Evolutionary conservation across 2,797 vertebrate genomes (phyloP).

Genomic region (Falco novaeseelandiae): DNA sequence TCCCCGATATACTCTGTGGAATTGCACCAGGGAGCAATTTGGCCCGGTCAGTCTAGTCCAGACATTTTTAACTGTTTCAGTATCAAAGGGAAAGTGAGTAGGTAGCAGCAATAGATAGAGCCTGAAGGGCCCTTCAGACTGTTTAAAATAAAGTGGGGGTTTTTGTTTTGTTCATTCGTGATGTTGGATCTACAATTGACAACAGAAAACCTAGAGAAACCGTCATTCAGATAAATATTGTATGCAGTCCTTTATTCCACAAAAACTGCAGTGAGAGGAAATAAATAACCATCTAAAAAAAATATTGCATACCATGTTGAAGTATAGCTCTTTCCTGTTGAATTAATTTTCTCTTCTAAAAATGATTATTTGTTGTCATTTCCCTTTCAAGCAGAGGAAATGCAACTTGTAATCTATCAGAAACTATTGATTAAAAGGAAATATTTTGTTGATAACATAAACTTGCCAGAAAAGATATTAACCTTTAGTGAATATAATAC

Average conservation of each 20-base stretch:
- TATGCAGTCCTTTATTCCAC: not conserved
- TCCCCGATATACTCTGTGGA: not conserved
- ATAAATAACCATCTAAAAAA: not conserved
- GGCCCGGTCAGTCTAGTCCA: not conserved
- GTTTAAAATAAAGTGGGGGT: not conserved
- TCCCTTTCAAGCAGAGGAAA: not conserved
- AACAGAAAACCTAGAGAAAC: not conserved
- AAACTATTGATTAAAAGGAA: not conserved
- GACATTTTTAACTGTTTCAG: slow-evolving; percentile 20
- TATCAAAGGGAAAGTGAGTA: not conserved
- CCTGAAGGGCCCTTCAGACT: not conserved
- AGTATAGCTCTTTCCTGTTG: not conserved
- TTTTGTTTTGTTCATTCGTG: not conserved
- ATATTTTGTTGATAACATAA: not conserved
- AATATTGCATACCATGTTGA: not conserved
- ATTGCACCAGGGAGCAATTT: slow-evolving; percentile 14
- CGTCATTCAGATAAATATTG: not conserved
- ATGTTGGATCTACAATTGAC: not conserved
- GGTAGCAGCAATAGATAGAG: not conserved
- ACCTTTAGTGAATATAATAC: not conserved
- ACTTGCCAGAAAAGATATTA: not conserved
- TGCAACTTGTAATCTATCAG: not conserved
- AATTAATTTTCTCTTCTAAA: not conserved
- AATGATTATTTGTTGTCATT: not conserved
- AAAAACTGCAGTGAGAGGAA: not conserved